Conservation (phyloP, 2,888 invertebrate genomes). For the Clanis bilineata region DNA sequence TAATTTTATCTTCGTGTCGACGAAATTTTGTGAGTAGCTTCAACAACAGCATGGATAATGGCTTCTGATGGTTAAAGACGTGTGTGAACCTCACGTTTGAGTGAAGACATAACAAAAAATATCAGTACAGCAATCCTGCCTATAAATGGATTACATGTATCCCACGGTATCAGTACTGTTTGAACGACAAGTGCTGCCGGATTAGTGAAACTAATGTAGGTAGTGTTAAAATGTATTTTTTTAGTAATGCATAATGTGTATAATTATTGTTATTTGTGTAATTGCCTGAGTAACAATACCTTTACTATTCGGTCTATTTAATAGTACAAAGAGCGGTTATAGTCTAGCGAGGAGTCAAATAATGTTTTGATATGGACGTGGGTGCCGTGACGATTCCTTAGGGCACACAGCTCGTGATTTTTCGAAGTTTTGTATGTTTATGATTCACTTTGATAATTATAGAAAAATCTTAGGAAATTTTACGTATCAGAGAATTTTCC, state of each 20-base stretch:
- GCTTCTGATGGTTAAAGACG: slow-evolving; percentile 55
- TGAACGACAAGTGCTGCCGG: slow-evolving; percentile 54
- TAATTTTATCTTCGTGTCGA: slow-evolving; percentile 62
- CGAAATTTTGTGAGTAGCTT: slow-evolving; percentile 45
- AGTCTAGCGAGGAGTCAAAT: no score
- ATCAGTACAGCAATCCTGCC: slow-evolving; percentile 62
- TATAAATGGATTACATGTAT: slow-evolving; percentile 75
- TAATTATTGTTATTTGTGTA: neutral
- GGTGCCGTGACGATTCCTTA: no score
- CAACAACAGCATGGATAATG: slow-evolving; percentile 55
- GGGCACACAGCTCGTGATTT: no score
- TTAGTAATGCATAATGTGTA: neutral
- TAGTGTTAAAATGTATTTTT: neutral
- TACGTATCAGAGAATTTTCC: no score
- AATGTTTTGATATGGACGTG: no score
- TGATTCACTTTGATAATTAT: no score
- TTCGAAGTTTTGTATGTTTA: no score
- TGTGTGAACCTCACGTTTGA: slow-evolving; percentile 68
- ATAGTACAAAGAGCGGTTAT: neutral
- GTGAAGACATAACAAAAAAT: slow-evolving; percentile 73
- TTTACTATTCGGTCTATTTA: neutral
- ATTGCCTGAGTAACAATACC: neutral
- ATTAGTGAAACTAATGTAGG: slow-evolving; percentile 35
- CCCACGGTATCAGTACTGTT: slow-evolving; percentile 66
- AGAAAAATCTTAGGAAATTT: no score